Conservation (phyloP, 2,797 vertebrate genomes). For the Gallirallus australis region DNA sequence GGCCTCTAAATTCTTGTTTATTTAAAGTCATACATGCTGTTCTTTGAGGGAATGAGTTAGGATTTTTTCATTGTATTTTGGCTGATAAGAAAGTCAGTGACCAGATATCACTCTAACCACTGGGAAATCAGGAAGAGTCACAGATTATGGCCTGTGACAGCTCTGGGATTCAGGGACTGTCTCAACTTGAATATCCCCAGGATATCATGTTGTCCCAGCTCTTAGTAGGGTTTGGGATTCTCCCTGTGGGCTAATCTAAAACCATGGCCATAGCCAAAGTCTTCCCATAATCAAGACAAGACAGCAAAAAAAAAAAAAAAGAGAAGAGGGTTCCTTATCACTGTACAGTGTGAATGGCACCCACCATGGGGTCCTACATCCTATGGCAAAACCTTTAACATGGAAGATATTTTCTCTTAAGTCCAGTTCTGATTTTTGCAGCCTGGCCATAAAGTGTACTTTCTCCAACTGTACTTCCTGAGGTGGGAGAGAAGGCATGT, state of each 20-base stretch:
- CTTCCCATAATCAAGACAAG: neutral
- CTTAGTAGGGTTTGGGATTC: neutral
- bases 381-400: neutral
- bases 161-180: neutral
- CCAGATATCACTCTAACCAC: neutral
- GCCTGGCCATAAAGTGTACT: neutral
- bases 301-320: neutral
- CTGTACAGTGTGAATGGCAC: neutral
- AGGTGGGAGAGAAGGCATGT: neutral
- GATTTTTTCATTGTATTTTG: neutral
- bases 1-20: neutral
- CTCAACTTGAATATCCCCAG: neutral
- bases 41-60: neutral
- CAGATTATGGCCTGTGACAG: neutral
- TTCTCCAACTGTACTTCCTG: neutral
- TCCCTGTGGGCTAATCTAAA: neutral
- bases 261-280: neutral
- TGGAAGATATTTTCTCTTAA: neutral
- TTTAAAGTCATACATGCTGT: neutral
- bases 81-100: neutral
- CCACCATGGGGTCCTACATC: neutral
- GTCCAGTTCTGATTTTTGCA: neutral
- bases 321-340: neutral
- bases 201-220: neutral
- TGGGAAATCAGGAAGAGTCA: neutral